These are phyloP conservation scores for Cairina moschata DNA, from an alignment of 2,113 vertebrate genomes.

Conservation along the genomic window DNA sequence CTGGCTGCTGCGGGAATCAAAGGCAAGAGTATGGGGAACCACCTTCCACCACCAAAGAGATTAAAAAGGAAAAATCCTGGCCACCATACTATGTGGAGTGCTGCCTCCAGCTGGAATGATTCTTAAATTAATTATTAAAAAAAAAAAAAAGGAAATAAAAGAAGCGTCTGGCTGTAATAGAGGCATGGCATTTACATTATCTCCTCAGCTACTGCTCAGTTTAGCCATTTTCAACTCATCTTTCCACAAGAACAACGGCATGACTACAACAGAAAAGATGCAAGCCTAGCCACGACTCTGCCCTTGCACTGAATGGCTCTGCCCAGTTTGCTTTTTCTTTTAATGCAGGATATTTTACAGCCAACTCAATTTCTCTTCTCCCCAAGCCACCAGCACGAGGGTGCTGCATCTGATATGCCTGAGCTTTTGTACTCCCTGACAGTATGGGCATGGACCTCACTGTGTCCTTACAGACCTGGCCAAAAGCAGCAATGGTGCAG, in stretches of 20 bases:
- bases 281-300: rapidly evolving
- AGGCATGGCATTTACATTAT: not conserved
- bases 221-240: not conserved
- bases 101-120: not conserved
- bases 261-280: not conserved
- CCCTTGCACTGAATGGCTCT: not conserved
- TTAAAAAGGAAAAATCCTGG: not conserved
- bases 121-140: not conserved
- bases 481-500: too few species aligned
- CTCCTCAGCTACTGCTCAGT: not conserved
- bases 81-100: not conserved
- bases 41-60: not conserved
- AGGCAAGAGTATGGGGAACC: not conserved
- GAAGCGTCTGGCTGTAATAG: not conserved
- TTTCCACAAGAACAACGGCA: not conserved
- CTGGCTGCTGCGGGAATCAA: not conserved
- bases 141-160: too few species aligned
- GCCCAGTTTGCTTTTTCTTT: not conserved
- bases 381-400: not conserved
- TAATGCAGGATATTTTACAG: not conserved
- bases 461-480: not conserved
- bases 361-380: not conserved
- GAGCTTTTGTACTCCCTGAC: rapidly evolving
- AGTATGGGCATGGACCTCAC: rapidly evolving
- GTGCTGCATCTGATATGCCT: not conserved